phyloP scores from a whole-genome alignment of 2,797 vertebrate species.

The Iguana delicatissima region DNA sequence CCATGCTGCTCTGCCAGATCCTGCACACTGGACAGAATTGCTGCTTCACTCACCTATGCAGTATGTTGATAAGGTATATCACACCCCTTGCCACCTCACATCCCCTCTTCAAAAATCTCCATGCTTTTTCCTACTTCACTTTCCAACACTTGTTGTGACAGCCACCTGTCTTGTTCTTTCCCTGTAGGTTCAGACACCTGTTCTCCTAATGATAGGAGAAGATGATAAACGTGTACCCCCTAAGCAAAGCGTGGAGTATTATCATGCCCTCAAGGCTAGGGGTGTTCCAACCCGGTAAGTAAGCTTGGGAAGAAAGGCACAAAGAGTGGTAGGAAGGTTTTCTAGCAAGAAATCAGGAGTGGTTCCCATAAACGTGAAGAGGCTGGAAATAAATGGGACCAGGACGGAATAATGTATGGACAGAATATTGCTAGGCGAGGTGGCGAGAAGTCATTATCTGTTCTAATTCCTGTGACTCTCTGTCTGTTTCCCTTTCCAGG shows the following conservation, averaged over 20 bases:
- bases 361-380: neutral
- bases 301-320: neutral
- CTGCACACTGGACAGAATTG: conserved; percentile 87
- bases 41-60: conserved; percentile 91
- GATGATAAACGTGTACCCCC: conserved; percentile 93
- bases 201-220: conserved; percentile 91
- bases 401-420: neutral
- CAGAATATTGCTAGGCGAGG: neutral
- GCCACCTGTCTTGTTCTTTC: neutral
- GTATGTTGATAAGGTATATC: conserved; percentile 82
- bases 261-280: conserved; percentile 88
- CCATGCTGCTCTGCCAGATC: conserved; percentile 79
- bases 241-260: conserved; percentile 94
- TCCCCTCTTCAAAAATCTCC: neutral
- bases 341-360: neutral
- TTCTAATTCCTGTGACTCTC: neutral
- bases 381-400: neutral
- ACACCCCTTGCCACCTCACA: neutral
- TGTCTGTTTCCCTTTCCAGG: conserved; percentile 73
- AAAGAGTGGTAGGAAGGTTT: neutral
- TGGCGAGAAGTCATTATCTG: neutral
- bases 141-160: fast-evolving
- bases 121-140: neutral
- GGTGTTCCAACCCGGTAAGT: conserved; percentile 89
- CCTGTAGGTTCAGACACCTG: conserved; percentile 88